Evolutionary conservation across 2,113 vertebrate genomes (phyloP).

Genomic region (Dipodomys merriami): DNA sequence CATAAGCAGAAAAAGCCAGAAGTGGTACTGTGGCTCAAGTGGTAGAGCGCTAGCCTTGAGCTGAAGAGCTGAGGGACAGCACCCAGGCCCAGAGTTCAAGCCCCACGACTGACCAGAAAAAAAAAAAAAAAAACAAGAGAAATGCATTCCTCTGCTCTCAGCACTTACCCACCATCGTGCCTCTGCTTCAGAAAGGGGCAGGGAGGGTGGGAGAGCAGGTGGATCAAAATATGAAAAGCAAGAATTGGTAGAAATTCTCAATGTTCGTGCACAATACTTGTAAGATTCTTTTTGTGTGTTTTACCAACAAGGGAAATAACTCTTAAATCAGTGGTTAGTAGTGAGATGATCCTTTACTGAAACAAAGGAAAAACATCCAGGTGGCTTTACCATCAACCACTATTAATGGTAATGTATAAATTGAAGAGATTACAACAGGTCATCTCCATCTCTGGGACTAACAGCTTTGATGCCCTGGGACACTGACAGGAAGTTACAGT

Average conservation of each 20-base stretch:
- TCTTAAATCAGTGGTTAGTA: not conserved
- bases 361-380: not conserved
- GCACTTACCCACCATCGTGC: not conserved
- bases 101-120: too few species aligned
- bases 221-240: not conserved
- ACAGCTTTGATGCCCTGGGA: not conserved
- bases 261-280: accelerated
- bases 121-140: not conserved
- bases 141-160: not conserved
- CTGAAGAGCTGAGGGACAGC: too few species aligned
- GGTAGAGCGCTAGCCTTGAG: too few species aligned
- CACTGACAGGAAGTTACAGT: not conserved
- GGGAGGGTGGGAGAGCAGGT: not conserved
- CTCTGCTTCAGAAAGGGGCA: not conserved
- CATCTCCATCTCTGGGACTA: not conserved
- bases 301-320: not conserved
- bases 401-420: not conserved
- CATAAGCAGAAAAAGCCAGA: too few species aligned
- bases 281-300: not conserved
- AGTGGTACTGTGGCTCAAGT: too few species aligned
- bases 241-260: not conserved
- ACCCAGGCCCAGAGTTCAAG: too few species aligned
- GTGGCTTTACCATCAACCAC: not conserved
- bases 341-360: conserved; percentile 28
- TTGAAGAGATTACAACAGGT: not conserved